Evolutionary conservation across 2,797 vertebrate species (phyloP), one percentile per base, ranked within the genome.

Genomic region (Acipenser oxyrinchus): DNA sequence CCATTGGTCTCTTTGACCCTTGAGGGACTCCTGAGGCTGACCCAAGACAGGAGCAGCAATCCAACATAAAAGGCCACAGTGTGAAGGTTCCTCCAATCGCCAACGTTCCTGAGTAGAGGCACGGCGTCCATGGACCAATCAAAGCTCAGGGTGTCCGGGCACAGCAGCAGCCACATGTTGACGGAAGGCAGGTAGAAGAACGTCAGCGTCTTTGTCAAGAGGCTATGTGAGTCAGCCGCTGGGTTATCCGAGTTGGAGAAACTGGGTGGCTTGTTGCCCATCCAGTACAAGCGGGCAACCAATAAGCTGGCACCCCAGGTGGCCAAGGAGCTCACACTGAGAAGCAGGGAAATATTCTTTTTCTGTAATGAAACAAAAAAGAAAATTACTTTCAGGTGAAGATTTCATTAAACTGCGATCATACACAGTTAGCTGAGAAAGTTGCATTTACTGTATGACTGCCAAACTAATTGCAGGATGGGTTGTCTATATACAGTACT

Each of bases 161-260:
- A 99, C 23, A 99, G 86, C 76, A 99, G 83, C 60, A 99, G 90
- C 95, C 96, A 96, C 60, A 94, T 83, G 79, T 99, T 99, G 81
- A 93, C 85, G 59, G 93, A 87, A 6, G 97, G 96, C 72, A 99
- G 83, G 76, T 98, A 92, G 72, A 94, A 79, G 82, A 99, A 99
- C 53, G 97, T 99, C 7, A 99, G 82, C 0, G 76, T 83, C 74
- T 95, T 89, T n/a, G 92, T 91, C 75, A 97, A 81, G 59, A 93
- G 79, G 62, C 89, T 93, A 15, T 94, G 88, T 0, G 92, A 93
- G 79, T 99, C 97, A 0, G 96, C 96, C 1, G 95, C 95, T 0
- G 97, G 97, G 84, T 99, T 99, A 86, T 99, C 97, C 0, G 97
- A 99, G 85, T 98, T 99, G 81, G 97, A 99, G 84, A 99, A 99